Conservation (phyloP, 1,140 invertebrate species). For the Aplysia californica region DNA sequence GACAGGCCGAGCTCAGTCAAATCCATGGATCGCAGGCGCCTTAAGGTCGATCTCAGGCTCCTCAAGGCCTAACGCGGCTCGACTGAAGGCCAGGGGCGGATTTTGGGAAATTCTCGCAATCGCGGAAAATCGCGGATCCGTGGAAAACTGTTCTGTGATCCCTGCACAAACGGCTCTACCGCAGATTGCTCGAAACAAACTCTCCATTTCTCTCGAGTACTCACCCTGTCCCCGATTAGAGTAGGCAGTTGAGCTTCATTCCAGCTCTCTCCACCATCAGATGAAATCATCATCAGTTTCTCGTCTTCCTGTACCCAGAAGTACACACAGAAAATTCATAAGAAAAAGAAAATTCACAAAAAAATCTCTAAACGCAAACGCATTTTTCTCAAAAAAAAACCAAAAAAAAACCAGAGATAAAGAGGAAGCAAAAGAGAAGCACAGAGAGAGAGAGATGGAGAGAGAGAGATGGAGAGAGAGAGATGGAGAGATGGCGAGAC, state of each 20-base stretch:
- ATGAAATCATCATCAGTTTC: constrained; percentile 54
- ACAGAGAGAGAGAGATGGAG: not conserved
- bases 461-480: not conserved
- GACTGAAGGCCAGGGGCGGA: too few species aligned
- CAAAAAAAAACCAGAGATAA: not conserved
- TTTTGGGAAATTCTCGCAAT: too few species aligned
- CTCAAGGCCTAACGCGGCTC: too few species aligned
- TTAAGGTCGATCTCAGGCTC: too few species aligned
- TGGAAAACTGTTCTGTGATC: too few species aligned
- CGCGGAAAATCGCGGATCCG: too few species aligned
- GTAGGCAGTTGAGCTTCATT: constrained; percentile 58
- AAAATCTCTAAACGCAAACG: not conserved
- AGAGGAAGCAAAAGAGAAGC: not conserved
- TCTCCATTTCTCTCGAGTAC: too few species aligned
- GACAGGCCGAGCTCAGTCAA: too few species aligned
- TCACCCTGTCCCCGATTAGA: constrained; percentile 56
- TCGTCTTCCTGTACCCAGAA: constrained; percentile 35
- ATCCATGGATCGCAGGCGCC: too few species aligned
- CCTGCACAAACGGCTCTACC: too few species aligned
- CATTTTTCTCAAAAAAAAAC: not conserved
- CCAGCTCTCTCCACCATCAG: constrained; percentile 56
- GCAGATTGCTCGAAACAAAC: too few species aligned
- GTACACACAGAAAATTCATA: not conserved
- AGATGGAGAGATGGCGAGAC: not conserved
- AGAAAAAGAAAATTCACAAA: not conserved